phyloP scores from a whole-genome alignment of 2,888 invertebrate genomes.

The Sympetrum striolatum region DNA sequence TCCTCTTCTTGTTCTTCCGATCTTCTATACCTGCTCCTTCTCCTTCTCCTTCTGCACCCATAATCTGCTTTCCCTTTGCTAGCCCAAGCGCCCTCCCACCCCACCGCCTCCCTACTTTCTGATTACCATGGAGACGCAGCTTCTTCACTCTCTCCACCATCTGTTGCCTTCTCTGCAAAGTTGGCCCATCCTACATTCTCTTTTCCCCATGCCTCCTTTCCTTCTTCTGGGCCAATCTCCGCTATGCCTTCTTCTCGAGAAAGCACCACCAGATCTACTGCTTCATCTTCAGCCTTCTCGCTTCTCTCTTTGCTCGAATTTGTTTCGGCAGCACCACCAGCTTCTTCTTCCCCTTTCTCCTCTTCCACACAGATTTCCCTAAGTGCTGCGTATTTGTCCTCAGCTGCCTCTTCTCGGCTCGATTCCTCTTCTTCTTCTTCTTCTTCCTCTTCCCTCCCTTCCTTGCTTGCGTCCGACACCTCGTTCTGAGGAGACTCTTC shows the following conservation, averaged over 20 bases:
- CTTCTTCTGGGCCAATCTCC: slow-evolving; percentile 52
- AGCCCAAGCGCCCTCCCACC: slow-evolving; percentile 55
- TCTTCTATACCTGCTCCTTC: slow-evolving; percentile 46
- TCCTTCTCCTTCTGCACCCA: slow-evolving; percentile 55
- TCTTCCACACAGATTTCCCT: slow-evolving; percentile 66
- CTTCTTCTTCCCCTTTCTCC: slow-evolving; percentile 54
- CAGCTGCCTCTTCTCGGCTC: slow-evolving; percentile 56
- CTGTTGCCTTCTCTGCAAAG: slow-evolving; percentile 59
- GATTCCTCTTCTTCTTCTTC: slow-evolving; percentile 56
- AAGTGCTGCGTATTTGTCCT: slow-evolving; percentile 81
- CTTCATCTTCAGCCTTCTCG: slow-evolving; percentile 49
- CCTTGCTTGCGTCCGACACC: neutral
- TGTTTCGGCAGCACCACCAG: slow-evolving; percentile 55
- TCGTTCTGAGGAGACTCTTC: neutral
- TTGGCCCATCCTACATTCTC: slow-evolving; percentile 61
- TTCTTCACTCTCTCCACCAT: slow-evolving; percentile 52
- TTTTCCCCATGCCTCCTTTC: slow-evolving; percentile 47
- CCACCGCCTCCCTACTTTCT: slow-evolving; percentile 71
- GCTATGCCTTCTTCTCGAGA: slow-evolving; percentile 52
- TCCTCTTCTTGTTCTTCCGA: slow-evolving; percentile 50
- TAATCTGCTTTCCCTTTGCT: slow-evolving; percentile 52
- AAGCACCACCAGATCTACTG: slow-evolving; percentile 50
- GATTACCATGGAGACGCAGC: slow-evolving; percentile 79
- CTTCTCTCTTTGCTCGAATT: slow-evolving; percentile 52
- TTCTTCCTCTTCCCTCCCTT: slow-evolving; percentile 50